Conservation (phyloP, 2,888 invertebrate genomes). For the Melangyna quadrimaculata region DNA sequence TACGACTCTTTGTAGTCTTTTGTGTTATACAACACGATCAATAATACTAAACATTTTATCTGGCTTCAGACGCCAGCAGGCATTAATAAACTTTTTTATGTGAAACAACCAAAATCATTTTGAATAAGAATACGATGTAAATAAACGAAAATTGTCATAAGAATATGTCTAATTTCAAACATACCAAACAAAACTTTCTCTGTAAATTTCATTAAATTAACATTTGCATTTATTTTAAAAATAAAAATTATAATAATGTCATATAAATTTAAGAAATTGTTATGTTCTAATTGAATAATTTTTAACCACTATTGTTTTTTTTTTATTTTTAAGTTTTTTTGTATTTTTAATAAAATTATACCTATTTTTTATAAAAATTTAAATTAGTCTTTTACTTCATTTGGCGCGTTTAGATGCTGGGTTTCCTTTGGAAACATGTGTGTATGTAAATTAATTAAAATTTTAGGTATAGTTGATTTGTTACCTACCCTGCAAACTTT, state of each 20-base stretch:
- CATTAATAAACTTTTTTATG: slow-evolving; percentile 9
- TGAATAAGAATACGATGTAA: slow-evolving; percentile 49
- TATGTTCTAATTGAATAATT: not conserved
- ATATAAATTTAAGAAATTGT: not conserved
- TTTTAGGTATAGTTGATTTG: too few relatives aligned
- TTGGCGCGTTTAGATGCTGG: not conserved
- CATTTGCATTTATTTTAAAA: not conserved
- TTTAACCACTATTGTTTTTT: not conserved
- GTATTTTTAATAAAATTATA: slow-evolving; percentile 27
- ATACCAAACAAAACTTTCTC: not conserved
- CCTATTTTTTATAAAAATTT: not conserved
- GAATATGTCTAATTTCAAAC: not conserved
- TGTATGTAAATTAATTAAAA: too few relatives aligned
- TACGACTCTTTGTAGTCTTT: slow-evolving; percentile 4
- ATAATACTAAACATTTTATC: not conserved
- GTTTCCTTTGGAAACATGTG: too few relatives aligned
- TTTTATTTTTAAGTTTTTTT: not conserved
- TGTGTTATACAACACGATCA: slow-evolving; percentile 5
- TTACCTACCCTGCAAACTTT: too few relatives aligned
- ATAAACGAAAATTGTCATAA: not conserved
- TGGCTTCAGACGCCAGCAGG: slow-evolving; percentile 57
- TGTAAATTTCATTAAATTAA: not conserved
- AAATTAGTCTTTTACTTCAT: not conserved
- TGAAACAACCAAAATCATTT: slow-evolving; percentile 33
- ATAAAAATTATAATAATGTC: not conserved